Evolutionary conservation across 2,888 invertebrate species (phyloP), one percentile per base, ranked within the genome.

Genomic region (Xylophagus ater): DNA sequence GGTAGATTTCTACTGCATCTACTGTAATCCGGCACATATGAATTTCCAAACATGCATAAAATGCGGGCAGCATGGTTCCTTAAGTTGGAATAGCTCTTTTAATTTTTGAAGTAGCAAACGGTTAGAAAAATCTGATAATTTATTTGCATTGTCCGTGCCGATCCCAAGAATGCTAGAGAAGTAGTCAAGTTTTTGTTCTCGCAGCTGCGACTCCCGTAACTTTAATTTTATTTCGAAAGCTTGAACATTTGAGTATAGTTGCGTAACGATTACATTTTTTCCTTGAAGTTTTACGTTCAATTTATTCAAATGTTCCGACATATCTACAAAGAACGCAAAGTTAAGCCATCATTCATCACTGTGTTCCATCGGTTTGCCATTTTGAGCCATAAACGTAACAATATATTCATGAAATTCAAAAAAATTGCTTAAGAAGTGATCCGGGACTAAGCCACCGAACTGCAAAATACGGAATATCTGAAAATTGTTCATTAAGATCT

Each of bases 241-340:
- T 21, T 33, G 33, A 33, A 21, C 21, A 33, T 14, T 21, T 33
- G 33, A 33, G 21, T 33, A 33, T n/a, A 34, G 24, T 34, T 34
- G 34, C 17, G 15, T 24, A 9, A 15, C 17, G 34, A 34, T 24
- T 34, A 34, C 5, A 34, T 15, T 13, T 23, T n/a, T 34, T 10
- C 15, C 34, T 34, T 34, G 13, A 25, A 34, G 34, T 34, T 34
- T 18, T 25, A 34, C 12, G 18, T 25, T 34, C 25, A 34, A 34
- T 8, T 23, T 25, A 25, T 34, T 25, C 25, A 25, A 34, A 15
- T 34, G 26, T 17, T 25, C 26, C 18, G n/a, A n/a, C n/a, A 26
- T 25, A 35, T 35, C 35, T n/a, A 25, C 12, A 12, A 26, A 26
- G 25, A 25, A 35, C 7, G 18, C 35, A 25, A 5, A 26, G 17